Base-by-base conservation (phyloP, 1,140 invertebrate species). In the Drosophila subobscura region DNA sequence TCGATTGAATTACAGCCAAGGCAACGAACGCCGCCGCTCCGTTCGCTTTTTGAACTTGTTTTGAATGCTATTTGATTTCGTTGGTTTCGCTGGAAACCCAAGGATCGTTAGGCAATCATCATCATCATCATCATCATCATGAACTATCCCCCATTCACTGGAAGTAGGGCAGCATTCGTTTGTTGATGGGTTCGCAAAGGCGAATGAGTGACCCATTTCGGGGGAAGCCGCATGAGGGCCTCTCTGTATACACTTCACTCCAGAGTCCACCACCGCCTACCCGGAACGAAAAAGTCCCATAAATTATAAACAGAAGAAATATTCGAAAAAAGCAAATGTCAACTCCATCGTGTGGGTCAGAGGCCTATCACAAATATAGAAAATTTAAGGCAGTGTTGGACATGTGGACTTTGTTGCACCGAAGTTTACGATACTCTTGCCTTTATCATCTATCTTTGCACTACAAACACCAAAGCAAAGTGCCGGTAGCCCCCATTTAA, bases 1-100 rank as follows among this genome's bases (percentile, higher is more conserved):
- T 71, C 59, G 77, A 86, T 85, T 85, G 60, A 88, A 85, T 85
- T 86, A 81, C 80, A 84, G 67, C 57, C 37, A 23, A 27, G 59
- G 45, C 44, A 58, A 71, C 29, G 5, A 23, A 2, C 10, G 3
- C 14, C 33, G 6, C 22, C 16, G 33, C 20, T 45, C 20, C 6
- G 3, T 55, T 44, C 23, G 25, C 16, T 40, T 58, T 22, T 16
- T 68, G 51, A 63, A 68, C 10, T 57, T 64, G 41, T 52, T 45
- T 68, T 53, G 44, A 65, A 53, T 52, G 71, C 59, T 37, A 58
- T 71, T 70, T 67, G 47, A 59, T 71, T 71, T 74, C 71, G 52
- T 47, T 41, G 25, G 41, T 41, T 74, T 74, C 71, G 70, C 71
- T 52, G 71, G 33, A 37, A 74, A 64, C 63, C 22, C 27, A 63